phyloP scores from a whole-genome alignment of 2,113 vertebrate genomes.

The Clarias macrocephalus region DNA sequence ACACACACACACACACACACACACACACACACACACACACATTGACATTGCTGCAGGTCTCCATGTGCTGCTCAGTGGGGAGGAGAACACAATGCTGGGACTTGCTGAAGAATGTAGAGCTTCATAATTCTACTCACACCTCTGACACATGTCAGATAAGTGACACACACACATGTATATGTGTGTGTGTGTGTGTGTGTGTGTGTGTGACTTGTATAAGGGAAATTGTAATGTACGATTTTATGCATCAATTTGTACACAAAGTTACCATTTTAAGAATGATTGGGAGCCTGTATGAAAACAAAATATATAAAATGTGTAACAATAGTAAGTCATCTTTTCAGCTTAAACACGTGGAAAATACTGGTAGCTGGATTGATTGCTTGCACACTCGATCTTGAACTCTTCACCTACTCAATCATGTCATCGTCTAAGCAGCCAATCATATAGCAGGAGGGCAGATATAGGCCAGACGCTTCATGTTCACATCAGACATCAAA shows the following conservation, averaged over 20 bases:
- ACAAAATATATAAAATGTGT: not conserved
- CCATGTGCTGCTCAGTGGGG: not conserved
- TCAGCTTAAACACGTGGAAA: not conserved
- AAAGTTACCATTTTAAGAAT: not conserved
- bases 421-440: not conserved
- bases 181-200: not conserved
- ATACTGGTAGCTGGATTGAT: not conserved
- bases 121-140: conserved; percentile 21
- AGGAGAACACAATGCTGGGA: conserved; percentile 38
- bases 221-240: not conserved
- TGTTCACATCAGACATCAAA: not conserved
- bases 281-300: not conserved
- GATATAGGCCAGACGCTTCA: not conserved
- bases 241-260: not conserved
- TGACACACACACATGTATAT: not conserved
- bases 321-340: not conserved
- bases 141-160: not conserved
- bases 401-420: not conserved
- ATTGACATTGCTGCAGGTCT: not conserved
- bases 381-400: not conserved
- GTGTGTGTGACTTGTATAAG: too few species aligned
- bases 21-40: not conserved
- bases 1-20: not conserved
- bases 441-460: not conserved
- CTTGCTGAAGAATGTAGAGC: conserved; percentile 54